phyloP scores from a whole-genome alignment of 2,797 vertebrate genomes.

The Gallinago nigripennis region DNA sequence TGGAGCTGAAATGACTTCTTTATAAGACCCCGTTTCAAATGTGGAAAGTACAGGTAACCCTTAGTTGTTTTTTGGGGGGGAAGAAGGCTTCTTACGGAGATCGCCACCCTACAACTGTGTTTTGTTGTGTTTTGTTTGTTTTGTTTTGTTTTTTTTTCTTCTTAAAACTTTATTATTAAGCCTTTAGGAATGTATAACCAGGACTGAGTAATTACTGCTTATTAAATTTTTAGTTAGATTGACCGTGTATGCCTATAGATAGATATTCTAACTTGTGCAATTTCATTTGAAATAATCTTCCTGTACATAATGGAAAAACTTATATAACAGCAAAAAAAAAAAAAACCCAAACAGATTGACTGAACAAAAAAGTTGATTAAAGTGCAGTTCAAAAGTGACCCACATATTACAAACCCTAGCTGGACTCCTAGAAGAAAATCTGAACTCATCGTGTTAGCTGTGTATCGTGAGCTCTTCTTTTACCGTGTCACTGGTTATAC shows the following conservation, averaged over 20 bases:
- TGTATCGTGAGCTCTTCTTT: slow-evolving; percentile 73
- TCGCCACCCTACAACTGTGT: slow-evolving; percentile 57
- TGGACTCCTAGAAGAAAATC: slow-evolving; percentile 56
- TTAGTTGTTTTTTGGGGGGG: slow-evolving; percentile 54
- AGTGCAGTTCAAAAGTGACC: slow-evolving; percentile 55
- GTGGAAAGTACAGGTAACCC: slow-evolving; percentile 12
- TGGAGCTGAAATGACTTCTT: slow-evolving; percentile 13
- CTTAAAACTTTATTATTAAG: slow-evolving; percentile 69
- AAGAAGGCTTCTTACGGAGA: slow-evolving; percentile 64
- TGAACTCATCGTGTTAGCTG: slow-evolving; percentile 65
- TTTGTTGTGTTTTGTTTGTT: slow-evolving; percentile 1
- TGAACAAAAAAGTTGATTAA: slow-evolving; percentile 11
- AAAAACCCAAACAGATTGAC: slow-evolving; percentile 51
- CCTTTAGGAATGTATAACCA: slow-evolving; percentile 78
- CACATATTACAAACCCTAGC: slow-evolving; percentile 33
- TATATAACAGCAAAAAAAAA: background rate
- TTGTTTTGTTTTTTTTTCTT: background rate
- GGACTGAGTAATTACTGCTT: slow-evolving; percentile 75
- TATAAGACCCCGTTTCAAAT: background rate
- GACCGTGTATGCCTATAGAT: slow-evolving; percentile 69
- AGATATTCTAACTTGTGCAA: slow-evolving; percentile 67
- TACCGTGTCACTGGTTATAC: slow-evolving; percentile 75
- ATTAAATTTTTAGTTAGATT: slow-evolving; percentile 72
- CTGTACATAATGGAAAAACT: slow-evolving; percentile 71
- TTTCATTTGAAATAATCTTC: slow-evolving; percentile 72